phyloP scores from a whole-genome alignment of 2,888 invertebrate genomes.

The Mythimna vitellina region DNA sequence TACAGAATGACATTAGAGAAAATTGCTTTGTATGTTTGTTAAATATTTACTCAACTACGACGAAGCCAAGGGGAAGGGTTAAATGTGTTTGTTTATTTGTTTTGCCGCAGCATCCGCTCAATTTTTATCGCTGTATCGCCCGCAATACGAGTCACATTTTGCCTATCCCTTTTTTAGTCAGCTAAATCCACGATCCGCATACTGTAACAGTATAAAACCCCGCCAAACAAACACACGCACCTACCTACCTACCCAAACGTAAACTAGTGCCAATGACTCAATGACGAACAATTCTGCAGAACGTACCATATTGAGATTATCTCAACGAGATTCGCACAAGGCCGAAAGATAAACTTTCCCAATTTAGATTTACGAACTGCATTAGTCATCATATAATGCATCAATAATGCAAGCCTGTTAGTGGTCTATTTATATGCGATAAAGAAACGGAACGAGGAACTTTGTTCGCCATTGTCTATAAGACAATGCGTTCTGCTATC shows the following conservation, averaged over 20 bases:
- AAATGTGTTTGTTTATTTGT: constrained; percentile 10
- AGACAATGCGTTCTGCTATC: constrained; percentile 46
- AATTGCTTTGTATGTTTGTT: background rate
- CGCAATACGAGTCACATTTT: constrained; percentile 1
- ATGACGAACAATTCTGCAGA: constrained; percentile 53
- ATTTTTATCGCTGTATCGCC: background rate
- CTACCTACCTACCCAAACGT: constrained; percentile 16
- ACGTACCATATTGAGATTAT: constrained; percentile 51
- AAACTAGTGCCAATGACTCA: constrained; percentile 29
- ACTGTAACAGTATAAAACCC: background rate
- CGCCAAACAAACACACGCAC: background rate
- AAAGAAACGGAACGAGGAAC: constrained; percentile 43
- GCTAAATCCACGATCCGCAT: background rate
- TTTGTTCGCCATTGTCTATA: constrained; percentile 32
- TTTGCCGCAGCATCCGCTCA: background rate
- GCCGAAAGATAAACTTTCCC: constrained; percentile 57
- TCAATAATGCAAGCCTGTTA: constrained; percentile 44
- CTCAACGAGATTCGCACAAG: constrained; percentile 34
- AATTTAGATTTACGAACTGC: constrained; percentile 37
- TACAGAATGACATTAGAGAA: background rate
- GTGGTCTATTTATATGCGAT: constrained; percentile 39
- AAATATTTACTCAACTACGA: background rate
- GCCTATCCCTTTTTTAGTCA: background rate
- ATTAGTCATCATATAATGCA: constrained; percentile 57
- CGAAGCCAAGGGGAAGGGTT: background rate